phyloP scores from a whole-genome alignment of 2,888 invertebrate genomes.

The Polylopha cassiicola region DNA sequence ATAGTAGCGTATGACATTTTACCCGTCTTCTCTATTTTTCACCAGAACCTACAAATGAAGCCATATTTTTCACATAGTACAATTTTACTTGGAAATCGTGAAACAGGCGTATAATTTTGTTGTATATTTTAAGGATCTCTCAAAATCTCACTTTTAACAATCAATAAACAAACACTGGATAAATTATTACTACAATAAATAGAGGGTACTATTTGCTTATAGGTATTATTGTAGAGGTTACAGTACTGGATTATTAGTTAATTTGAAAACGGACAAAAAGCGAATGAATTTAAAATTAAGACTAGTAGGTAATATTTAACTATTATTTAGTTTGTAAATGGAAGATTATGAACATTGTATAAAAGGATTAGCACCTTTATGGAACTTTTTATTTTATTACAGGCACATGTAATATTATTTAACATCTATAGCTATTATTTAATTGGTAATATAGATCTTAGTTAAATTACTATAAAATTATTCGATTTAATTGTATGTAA shows the following conservation, averaged over 20 bases:
- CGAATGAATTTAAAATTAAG: conserved; percentile 31
- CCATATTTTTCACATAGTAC: too few species aligned
- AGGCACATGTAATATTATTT: conserved; percentile 54
- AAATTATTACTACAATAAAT: too few species aligned
- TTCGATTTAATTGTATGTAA: conserved; percentile 24
- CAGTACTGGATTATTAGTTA: conserved; percentile 4
- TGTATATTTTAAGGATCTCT: too few species aligned
- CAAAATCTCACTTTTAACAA: too few species aligned
- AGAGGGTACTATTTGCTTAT: too few species aligned
- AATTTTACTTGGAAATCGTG: too few species aligned
- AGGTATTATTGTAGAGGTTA: neutral
- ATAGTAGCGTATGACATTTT: too few species aligned
- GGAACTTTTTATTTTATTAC: conserved; percentile 48
- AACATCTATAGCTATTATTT: conserved; percentile 23
- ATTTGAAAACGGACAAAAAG: conserved; percentile 24
- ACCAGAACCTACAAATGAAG: too few species aligned
- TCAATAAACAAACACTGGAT: too few species aligned
- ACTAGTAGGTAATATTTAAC: conserved; percentile 53
- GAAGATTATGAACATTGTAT: conserved; percentile 41
- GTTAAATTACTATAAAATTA: conserved; percentile 19
- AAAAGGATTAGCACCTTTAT: conserved; percentile 50
- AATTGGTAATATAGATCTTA: conserved; percentile 25
- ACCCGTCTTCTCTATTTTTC: too few species aligned
- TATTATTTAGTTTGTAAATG: conserved; percentile 42
- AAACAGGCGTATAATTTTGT: too few species aligned